Evolutionary conservation across 2,888 invertebrate genomes (phyloP).

Genomic region (Sicus ferrugineus): DNA sequence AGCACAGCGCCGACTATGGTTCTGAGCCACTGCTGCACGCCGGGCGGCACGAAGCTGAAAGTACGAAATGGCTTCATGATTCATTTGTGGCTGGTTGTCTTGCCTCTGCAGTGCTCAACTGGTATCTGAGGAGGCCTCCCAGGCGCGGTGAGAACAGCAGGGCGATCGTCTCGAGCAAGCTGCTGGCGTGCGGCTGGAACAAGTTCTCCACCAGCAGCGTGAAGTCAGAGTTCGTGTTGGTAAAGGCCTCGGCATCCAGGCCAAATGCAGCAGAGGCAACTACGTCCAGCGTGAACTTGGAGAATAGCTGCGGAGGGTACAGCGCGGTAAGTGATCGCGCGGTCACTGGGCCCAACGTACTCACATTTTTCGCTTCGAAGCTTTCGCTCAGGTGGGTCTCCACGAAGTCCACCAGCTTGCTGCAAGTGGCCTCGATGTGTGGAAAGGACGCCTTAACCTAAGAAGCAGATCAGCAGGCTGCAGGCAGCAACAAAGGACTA

Average conservation of each 20-base stretch:
- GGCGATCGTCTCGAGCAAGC: constrained; percentile 48
- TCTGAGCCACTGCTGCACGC: constrained; percentile 48
- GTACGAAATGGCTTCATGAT: not conserved
- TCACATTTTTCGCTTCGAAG: constrained; percentile 52
- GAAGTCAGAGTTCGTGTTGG: constrained; percentile 45
- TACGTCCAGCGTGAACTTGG: constrained; percentile 54
- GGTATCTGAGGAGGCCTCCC: constrained; percentile 45
- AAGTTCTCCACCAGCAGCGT: constrained; percentile 47
- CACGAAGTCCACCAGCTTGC: constrained; percentile 44
- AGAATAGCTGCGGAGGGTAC: constrained; percentile 44
- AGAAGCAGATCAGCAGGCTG: not conserved
- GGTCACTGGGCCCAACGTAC: constrained; percentile 6
- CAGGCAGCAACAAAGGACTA: too few relatives aligned
- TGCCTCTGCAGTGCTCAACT: constrained; percentile 39
- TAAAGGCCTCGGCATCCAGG: constrained; percentile 48
- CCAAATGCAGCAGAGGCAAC: constrained; percentile 54
- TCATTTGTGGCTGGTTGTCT: not conserved
- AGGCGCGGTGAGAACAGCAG: constrained; percentile 51
- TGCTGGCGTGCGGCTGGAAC: constrained; percentile 49
- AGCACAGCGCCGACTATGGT: constrained; percentile 44
- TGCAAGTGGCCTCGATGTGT: constrained; percentile 47
- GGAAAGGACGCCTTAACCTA: constrained; percentile 49
- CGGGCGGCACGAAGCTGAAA: constrained; percentile 49
- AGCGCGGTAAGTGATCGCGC: not conserved
- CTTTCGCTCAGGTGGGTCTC: constrained; percentile 27